phyloP scores from a whole-genome alignment of 2,888 invertebrate species.

The Oxycera nigricornis region DNA sequence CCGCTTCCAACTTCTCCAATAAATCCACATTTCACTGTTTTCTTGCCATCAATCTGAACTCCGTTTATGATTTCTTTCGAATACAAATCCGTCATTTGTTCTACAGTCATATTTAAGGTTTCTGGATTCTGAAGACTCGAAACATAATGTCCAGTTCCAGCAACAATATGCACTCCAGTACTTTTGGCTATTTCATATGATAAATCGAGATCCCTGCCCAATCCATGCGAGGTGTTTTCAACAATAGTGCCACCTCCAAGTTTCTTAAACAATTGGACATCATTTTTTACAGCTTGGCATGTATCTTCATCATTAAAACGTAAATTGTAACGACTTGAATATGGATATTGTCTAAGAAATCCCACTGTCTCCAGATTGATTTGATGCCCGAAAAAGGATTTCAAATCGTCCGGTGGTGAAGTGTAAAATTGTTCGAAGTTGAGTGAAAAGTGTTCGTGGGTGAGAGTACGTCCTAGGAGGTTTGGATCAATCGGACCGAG shows the following conservation, averaged over 20 bases:
- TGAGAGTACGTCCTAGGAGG: slow-evolving; percentile 70
- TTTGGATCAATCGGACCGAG: slow-evolving; percentile 67
- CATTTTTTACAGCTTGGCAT: slow-evolving; percentile 68
- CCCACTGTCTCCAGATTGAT: slow-evolving; percentile 69
- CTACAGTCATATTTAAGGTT: slow-evolving; percentile 64
- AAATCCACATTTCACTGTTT: slow-evolving; percentile 73
- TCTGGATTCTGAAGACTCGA: slow-evolving; percentile 66
- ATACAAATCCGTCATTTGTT: slow-evolving; percentile 73
- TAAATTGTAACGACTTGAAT: slow-evolving; percentile 72
- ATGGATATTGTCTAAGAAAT: slow-evolving; percentile 75
- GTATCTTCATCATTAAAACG: slow-evolving; percentile 68
- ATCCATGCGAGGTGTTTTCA: slow-evolving; percentile 78
- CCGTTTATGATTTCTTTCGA: slow-evolving; percentile 66
- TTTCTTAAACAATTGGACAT: slow-evolving; percentile 70
- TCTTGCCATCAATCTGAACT: slow-evolving; percentile 56
- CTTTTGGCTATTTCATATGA: slow-evolving; percentile 67
- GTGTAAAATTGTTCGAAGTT: slow-evolving; percentile 71
- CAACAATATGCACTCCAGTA: slow-evolving; percentile 74
- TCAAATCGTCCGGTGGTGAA: slow-evolving; percentile 65
- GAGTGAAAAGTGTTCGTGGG: slow-evolving; percentile 78
- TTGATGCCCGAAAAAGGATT: slow-evolving; percentile 62
- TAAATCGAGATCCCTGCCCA: slow-evolving; percentile 69
- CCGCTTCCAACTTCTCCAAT: slow-evolving; percentile 84
- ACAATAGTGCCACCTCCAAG: slow-evolving; percentile 79
- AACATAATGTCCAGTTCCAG: slow-evolving; percentile 82